Evolutionary conservation across 2,113 vertebrate species (phyloP).

Genomic region (Syrrhaptes paradoxus): DNA sequence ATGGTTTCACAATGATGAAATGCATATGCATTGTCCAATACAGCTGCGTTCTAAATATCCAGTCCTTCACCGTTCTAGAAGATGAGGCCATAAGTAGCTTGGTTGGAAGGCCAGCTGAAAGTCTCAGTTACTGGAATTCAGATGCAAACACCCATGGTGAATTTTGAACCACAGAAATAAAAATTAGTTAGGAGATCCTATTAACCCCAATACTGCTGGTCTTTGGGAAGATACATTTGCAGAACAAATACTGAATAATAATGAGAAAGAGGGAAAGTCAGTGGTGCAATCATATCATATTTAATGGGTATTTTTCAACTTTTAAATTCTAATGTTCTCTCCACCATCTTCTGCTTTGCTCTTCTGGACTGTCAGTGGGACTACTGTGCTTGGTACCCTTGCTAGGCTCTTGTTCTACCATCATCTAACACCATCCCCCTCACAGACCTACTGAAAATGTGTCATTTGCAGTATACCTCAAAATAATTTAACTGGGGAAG

Average conservation of each 20-base stretch:
- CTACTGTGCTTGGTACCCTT: neutral
- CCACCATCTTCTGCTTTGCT: neutral
- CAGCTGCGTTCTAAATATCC: neutral
- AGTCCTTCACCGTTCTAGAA: neutral
- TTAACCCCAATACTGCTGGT: neutral
- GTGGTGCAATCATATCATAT: neutral
- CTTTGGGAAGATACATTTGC: neutral
- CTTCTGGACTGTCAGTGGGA: neutral
- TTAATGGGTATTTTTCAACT: neutral
- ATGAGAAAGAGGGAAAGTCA: neutral
- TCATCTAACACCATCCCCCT: neutral
- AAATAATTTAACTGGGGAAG: neutral
- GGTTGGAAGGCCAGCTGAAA: neutral
- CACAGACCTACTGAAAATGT: neutral
- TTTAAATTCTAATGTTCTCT: neutral
- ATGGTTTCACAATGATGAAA: neutral
- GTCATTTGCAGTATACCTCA: neutral
- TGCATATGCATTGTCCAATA: neutral
- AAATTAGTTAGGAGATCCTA: neutral
- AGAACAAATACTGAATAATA: neutral
- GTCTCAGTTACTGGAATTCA: neutral
- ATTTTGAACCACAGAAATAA: neutral
- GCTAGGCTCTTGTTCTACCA: neutral
- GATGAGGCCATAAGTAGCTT: neutral
- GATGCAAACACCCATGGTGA: neutral